Conservation (phyloP, 2,888 invertebrate species). For the Trachelus troglodyta region DNA sequence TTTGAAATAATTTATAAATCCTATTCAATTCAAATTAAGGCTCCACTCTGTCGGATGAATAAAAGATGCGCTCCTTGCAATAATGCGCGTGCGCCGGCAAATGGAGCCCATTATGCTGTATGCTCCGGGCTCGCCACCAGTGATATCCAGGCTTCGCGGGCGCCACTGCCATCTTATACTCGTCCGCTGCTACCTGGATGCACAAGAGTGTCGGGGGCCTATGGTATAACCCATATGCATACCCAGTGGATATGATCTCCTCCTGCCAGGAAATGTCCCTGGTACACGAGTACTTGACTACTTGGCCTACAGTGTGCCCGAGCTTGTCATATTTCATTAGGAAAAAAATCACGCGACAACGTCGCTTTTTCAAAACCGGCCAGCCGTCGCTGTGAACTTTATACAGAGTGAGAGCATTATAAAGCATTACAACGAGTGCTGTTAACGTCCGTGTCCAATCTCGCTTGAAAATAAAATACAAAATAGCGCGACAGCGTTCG, state of each 20-base stretch:
- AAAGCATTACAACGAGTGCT: constrained; percentile 63
- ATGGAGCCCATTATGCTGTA: constrained; percentile 35
- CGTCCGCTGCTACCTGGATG: neutral
- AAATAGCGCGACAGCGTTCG: constrained; percentile 53
- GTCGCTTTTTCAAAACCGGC: neutral
- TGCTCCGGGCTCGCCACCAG: neutral
- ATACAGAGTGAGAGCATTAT: constrained; percentile 46
- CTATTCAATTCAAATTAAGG: constrained; percentile 67
- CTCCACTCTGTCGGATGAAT: constrained; percentile 67
- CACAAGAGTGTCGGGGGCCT: neutral
- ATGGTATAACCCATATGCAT: neutral
- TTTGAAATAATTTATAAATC: constrained; percentile 67
- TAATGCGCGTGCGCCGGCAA: constrained; percentile 53
- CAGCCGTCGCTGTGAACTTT: neutral
- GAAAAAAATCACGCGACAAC: neutral
- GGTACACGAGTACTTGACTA: neutral
- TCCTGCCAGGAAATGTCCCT: neutral
- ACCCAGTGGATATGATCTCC: neutral
- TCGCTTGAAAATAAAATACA: constrained; percentile 59
- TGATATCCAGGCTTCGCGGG: constrained; percentile 1
- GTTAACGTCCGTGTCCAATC: constrained; percentile 63
- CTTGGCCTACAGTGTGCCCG: neutral
- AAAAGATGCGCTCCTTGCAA: constrained; percentile 61
- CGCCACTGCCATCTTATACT: constrained; percentile 2
- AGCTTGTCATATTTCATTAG: constrained; percentile 22